phyloP scores from a whole-genome alignment of 2,888 invertebrate species.

The Dolichopus griseipennis region DNA sequence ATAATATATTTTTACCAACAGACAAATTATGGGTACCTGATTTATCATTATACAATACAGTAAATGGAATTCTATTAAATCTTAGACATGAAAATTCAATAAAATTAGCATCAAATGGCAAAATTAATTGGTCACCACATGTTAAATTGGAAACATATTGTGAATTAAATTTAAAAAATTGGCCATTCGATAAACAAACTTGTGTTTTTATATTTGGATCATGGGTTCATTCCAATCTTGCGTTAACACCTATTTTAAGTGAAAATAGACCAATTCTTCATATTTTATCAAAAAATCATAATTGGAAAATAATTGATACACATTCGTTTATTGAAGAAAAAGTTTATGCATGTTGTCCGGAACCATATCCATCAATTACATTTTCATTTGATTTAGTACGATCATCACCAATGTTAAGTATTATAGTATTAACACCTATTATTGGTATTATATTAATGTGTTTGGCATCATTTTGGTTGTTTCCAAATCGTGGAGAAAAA shows the following conservation, averaged over 20 bases:
- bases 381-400: conserved; percentile 47
- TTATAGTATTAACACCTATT: conserved; percentile 50
- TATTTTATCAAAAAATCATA: conserved; percentile 25
- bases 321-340: conserved; percentile 27
- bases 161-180: conserved; percentile 53
- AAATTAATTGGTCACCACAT: conserved; percentile 56
- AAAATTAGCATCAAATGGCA: conserved; percentile 44
- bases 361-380: conserved; percentile 49
- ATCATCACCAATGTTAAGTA: conserved; percentile 48
- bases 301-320: conserved; percentile 40
- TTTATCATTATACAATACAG: conserved; percentile 59
- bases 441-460: conserved; percentile 50
- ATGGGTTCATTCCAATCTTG: conserved; percentile 55
- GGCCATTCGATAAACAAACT: conserved; percentile 65
- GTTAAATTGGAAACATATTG: conserved; percentile 55
- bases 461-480: conserved; percentile 53
- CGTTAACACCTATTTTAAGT: conserved; percentile 46
- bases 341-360: conserved; percentile 48
- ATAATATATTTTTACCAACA: conserved; percentile 50
- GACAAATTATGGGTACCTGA: conserved; percentile 73
- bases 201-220: conserved; percentile 61
- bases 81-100: conserved; percentile 52
- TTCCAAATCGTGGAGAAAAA: conserved; percentile 58
- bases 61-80: conserved; percentile 50
- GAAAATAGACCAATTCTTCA: conserved; percentile 20